These are phyloP conservation scores for Tamandua tetradactyla DNA, from an alignment of 2,797 vertebrate genomes.

Conservation along the genomic window DNA sequence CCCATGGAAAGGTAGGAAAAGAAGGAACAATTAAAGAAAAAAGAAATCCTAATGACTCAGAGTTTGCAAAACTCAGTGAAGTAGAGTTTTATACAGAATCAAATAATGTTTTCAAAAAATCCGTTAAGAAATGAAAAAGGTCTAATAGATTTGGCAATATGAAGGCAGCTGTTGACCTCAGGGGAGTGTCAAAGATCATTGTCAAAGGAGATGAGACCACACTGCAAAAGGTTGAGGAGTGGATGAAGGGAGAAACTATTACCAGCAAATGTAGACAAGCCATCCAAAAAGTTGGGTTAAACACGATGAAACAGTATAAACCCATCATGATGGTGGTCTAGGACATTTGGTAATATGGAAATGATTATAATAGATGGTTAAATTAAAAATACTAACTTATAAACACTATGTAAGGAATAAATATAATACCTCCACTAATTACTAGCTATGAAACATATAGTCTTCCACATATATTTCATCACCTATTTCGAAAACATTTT, in stretches of 20 bases:
- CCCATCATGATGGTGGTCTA: background rate
- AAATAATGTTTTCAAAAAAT: background rate
- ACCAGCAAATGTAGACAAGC: background rate
- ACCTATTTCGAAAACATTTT: background rate
- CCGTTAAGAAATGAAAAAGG: background rate
- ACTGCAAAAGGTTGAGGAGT: fast-evolving
- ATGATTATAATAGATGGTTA: background rate
- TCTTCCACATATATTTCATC: background rate
- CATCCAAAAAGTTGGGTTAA: background rate
- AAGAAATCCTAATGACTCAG: background rate
- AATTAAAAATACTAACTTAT: background rate
- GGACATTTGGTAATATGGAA: background rate
- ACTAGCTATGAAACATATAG: background rate
- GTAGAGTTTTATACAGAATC: background rate
- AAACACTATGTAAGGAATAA: background rate
- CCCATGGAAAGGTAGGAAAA: background rate
- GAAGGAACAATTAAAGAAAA: background rate
- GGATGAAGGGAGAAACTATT: background rate
- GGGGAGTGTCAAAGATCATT: background rate
- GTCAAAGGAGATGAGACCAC: no score
- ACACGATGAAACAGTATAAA: background rate
- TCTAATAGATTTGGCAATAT: fast-evolving
- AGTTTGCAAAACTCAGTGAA: background rate
- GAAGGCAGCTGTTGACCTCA: no score
- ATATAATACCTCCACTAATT: background rate